These are phyloP conservation scores for Trypoxylon attenuatum DNA, from an alignment of 2,888 invertebrate genomes.

Conservation along the genomic window DNA sequence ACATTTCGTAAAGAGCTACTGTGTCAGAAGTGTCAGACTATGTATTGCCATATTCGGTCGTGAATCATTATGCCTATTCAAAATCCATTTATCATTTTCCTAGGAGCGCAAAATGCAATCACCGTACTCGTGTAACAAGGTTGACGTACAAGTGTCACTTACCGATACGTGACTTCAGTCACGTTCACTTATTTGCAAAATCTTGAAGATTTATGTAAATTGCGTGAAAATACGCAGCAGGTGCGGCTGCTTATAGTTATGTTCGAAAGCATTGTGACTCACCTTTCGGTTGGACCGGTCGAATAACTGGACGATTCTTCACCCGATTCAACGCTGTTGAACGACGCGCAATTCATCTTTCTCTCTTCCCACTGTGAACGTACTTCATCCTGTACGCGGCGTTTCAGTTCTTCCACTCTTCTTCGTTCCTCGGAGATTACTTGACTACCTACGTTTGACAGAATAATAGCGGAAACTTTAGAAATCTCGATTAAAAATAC, in stretches of 20 bases:
- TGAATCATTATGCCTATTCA: not conserved
- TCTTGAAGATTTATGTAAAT: too few species aligned
- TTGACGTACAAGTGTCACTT: too few species aligned
- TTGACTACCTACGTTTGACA: conserved; percentile 90
- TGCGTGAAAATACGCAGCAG: too few species aligned
- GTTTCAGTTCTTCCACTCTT: conserved; percentile 89
- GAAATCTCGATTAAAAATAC: not conserved
- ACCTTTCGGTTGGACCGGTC: conserved; percentile 78
- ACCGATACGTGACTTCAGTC: too few species aligned
- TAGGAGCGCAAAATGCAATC: too few species aligned
- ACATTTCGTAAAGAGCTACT: conserved; percentile 8
- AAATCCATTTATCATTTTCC: too few species aligned
- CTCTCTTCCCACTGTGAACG: conserved; percentile 89
- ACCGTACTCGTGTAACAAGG: too few species aligned
- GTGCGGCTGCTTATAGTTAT: too few species aligned
- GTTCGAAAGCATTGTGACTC: too few species aligned
- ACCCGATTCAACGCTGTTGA: conserved; percentile 78
- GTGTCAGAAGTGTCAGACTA: conserved; percentile 1
- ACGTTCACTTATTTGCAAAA: too few species aligned
- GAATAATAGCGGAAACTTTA: conserved; percentile 1
- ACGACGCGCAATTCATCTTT: conserved; percentile 79
- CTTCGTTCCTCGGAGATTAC: conserved; percentile 94
- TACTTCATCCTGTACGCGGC: conserved; percentile 91
- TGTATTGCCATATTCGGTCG: too few species aligned
- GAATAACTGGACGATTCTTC: conserved; percentile 79